Percentiles rank a stretch among this genome's conserved stretches.
Conservation (phyloP, 30 jellyfish, hydroid and myxozoan genomes). For the Pelagia noctiluca region DNA sequence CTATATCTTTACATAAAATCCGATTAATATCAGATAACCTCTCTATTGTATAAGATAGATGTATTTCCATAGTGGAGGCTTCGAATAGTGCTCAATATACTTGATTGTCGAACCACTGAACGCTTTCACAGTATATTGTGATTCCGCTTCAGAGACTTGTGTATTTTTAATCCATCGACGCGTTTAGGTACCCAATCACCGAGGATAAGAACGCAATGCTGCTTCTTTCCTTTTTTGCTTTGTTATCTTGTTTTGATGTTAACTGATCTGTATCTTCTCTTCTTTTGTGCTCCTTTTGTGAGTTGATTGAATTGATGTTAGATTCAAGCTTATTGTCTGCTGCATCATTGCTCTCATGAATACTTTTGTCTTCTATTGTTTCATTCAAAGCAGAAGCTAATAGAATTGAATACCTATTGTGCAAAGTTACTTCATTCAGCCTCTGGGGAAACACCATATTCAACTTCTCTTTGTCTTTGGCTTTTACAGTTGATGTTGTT, state of each 20-base stretch:
- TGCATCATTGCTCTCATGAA: constrained; percentile 3
- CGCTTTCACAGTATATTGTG: constrained; percentile 42
- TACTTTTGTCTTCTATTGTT: constrained; percentile 13
- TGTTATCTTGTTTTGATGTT: constrained; percentile 12
- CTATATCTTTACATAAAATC: too few relatives aligned
- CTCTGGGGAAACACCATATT: constrained; percentile 15
- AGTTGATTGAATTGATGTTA: constrained; percentile 8
- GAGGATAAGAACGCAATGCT: constrained; percentile 11
- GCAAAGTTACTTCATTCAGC: constrained; percentile 10
- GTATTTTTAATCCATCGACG: constrained; percentile 44
- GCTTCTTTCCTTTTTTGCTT: constrained; percentile 1
- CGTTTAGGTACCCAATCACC: constrained; percentile 39
- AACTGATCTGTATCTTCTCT: constrained; percentile 27
- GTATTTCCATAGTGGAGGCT: constrained; percentile 48
- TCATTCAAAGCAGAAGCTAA: constrained; percentile 40
- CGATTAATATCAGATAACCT: too few relatives aligned
- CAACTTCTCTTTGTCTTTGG: constrained; percentile 29
- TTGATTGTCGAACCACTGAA: constrained; percentile 51
- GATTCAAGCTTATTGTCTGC: constrained; percentile 41
- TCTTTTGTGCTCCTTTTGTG: constrained; percentile 30
- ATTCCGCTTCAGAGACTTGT: constrained; percentile 48
- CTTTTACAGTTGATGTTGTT: constrained; percentile 25
- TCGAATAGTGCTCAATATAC: constrained; percentile 46
- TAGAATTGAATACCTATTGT: constrained; percentile 40
- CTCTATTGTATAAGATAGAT: too few relatives aligned